These are phyloP conservation scores for Aegypius monachus DNA, from an alignment of 2,113 vertebrate genomes.

Conservation along the genomic window DNA sequence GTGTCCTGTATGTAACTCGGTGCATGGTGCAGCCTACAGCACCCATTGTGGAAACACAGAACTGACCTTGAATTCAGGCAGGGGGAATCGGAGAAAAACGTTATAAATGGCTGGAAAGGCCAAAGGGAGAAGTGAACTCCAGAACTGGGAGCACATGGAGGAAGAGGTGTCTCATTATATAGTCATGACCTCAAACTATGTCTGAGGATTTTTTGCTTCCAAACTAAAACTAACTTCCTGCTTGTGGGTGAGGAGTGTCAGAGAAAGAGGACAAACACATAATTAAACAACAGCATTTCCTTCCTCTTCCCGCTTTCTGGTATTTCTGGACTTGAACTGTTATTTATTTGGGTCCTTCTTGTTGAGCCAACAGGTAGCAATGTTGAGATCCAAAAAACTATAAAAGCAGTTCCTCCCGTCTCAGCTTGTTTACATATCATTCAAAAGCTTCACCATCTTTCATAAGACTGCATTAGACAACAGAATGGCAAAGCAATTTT, in stretches of 20 bases:
- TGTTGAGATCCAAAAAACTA: background rate
- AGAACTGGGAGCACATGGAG: background rate
- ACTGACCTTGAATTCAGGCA: background rate
- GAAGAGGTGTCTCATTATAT: background rate
- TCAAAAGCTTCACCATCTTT: background rate
- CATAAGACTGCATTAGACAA: background rate
- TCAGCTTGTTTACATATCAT: background rate
- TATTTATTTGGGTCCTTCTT: background rate
- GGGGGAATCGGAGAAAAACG: background rate
- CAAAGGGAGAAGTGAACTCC: background rate
- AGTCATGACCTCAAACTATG: background rate
- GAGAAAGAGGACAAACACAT: background rate
- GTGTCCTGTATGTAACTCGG: background rate
- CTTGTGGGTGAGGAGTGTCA: background rate
- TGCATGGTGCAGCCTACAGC: background rate
- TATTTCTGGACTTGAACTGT: background rate
- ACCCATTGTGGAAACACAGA: background rate
- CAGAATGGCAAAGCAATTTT: background rate
- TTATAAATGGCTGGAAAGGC: background rate
- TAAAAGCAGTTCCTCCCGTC: background rate
- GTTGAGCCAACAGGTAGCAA: background rate
- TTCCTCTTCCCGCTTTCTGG: background rate
- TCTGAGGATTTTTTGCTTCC: background rate
- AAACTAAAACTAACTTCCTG: background rate
- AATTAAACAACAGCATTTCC: background rate